Percentiles rank a stretch among this genome's conserved stretches.
Evolutionary conservation across 2,113 vertebrate species (phyloP).

Genomic region (Poecile atricapillus): DNA sequence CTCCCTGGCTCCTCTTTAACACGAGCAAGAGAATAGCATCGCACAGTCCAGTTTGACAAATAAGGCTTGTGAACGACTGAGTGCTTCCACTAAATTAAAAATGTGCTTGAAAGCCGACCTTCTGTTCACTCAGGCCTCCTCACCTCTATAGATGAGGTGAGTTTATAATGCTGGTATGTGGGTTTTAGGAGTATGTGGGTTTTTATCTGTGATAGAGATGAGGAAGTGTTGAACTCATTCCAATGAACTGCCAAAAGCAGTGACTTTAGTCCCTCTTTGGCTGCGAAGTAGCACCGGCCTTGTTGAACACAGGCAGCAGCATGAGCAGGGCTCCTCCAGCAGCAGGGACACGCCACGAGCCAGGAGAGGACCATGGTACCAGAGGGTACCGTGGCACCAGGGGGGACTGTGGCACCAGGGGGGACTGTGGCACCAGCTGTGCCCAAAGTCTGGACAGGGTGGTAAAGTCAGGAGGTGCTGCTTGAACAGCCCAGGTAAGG

Average conservation of each 20-base stretch:
- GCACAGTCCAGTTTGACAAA: too few relatives aligned
- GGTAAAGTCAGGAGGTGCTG: not conserved
- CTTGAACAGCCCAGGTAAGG: not conserved
- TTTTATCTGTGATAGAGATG: not conserved
- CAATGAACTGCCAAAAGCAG: not conserved
- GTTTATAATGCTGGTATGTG: not conserved
- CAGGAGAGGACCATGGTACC: not conserved
- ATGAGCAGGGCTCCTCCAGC: rapidly evolving
- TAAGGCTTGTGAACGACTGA: rapidly evolving
- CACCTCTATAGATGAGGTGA: not conserved
- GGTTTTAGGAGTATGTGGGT: not conserved
- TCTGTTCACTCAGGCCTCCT: not conserved
- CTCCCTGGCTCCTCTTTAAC: too few relatives aligned
- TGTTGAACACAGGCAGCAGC: not conserved
- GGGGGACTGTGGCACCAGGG: too few relatives aligned
- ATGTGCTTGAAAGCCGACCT: rapidly evolving
- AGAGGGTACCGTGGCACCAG: not conserved
- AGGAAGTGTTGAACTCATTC: not conserved
- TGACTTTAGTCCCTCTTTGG: not conserved
- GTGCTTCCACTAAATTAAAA: not conserved
- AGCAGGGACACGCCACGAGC: rapidly evolving
- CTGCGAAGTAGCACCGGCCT: rapidly evolving
- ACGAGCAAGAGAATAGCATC: rapidly evolving
- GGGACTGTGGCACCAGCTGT: not conserved
- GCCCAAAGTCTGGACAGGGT: not conserved